A percentile compares a stretch with the other conserved stretches of the same genome.
phyloP scores from a whole-genome alignment of 1,140 invertebrate genomes.

The Neodiprion pinetum region DNA sequence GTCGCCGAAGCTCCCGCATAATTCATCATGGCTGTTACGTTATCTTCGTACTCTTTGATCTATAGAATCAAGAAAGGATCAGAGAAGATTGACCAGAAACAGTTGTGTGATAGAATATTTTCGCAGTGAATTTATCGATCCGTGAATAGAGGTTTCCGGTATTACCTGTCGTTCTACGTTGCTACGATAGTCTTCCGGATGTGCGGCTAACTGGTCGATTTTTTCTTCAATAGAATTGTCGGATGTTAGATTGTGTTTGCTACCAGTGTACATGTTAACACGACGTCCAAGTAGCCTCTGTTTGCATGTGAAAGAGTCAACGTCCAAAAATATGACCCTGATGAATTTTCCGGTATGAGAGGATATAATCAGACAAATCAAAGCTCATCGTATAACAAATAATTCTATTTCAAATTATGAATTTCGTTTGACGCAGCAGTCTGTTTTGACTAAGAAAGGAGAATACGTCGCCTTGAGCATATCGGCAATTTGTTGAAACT shows the following conservation, averaged over 20 bases:
- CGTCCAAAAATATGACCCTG: not conserved
- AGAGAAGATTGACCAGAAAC: not conserved
- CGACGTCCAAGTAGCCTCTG: constrained; percentile 29
- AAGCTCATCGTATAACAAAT: no score
- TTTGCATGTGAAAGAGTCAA: constrained; percentile 3
- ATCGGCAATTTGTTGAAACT: no score
- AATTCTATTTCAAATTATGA: no score
- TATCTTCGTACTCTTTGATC: constrained; percentile 36
- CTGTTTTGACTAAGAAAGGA: no score
- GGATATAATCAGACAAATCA: no score
- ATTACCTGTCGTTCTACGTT: constrained; percentile 35
- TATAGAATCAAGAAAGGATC: constrained; percentile 11
- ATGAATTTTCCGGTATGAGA: not conserved
- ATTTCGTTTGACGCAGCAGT: no score
- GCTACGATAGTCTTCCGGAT: constrained; percentile 30
- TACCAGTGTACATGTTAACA: constrained; percentile 27
- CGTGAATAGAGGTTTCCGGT: no score
- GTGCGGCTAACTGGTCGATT: constrained; percentile 22
- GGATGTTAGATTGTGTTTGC: constrained; percentile 25
- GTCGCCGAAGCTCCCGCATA: constrained; percentile 41
- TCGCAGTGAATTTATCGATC: not conserved
- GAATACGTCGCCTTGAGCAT: no score
- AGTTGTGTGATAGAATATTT: not conserved
- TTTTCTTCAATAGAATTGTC: not conserved
- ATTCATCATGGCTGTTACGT: constrained; percentile 34